Evolutionary conservation across 2,797 vertebrate genomes (phyloP), one percentile per base, ranked within the genome.

Genomic region (Aselliscus stoliczkanus): DNA sequence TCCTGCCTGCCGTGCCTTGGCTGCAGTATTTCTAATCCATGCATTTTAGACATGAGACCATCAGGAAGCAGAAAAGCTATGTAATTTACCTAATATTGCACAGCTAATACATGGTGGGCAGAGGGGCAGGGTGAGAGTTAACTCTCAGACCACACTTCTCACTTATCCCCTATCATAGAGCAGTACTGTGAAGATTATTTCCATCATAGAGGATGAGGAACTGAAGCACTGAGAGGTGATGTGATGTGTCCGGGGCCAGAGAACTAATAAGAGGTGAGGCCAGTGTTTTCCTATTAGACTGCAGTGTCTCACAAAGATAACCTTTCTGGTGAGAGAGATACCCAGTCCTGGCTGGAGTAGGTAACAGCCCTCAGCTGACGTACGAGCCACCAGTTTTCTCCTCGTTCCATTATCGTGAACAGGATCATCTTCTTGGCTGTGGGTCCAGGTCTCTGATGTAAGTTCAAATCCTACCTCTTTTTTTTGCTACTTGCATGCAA

Each of bases 31-130:
- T 88, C 62, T 73, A 76, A 58, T 23, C 23, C 39, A 56, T 29
- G 20, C 42, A 25, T 58, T 64, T 80, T 44, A 58, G 62, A 85
- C 44, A 15, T 31, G 65, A 73, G 20, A 37, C 72, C 44, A 2
- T 31, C 42, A 34, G 64, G 27, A 44, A 27, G 21, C 42, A 94
- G 88, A 77, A 56, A 85, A 79, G 20, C 88, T 42, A 80, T 81
- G 31, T 60, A 54, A 86, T 15, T 29, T 94, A 87, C 37, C 60
- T 15, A 52, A 25, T 5, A 52, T 72, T 2, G 15, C n/a, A 75
- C 56, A 27, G 31, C 56, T 54, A n/a, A 60, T 79, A 54, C 39
- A 7, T 76, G 56, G 20, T 25, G 52, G 76, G 52, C 25, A 58
- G 54, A 56, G 76, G 31, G n/a, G 62, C 34, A 18, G 29, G 18